Evolutionary conservation across 2,113 vertebrate genomes (phyloP).

Genomic region (Scytalopus superciliaris): DNA sequence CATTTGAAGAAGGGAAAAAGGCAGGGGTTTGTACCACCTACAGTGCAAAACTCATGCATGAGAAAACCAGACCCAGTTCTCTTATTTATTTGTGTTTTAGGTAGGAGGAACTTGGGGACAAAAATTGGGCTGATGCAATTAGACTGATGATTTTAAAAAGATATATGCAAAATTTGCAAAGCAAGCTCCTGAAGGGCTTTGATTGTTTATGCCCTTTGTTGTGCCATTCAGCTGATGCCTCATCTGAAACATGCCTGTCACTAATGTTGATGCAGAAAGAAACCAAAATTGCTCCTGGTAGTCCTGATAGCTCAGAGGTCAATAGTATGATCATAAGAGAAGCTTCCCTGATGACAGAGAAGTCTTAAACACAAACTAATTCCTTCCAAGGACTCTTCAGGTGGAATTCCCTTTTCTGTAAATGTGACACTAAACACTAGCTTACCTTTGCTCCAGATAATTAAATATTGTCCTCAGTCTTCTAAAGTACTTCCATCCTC

Average conservation of each 20-base stretch:
- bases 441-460: background rate
- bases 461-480: background rate
- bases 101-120: background rate
- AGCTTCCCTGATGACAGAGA: background rate
- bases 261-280: background rate
- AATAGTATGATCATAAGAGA: background rate
- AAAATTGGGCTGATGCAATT: background rate
- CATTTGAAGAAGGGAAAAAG: background rate
- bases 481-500: background rate
- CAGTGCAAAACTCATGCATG: background rate
- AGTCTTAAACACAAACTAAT: background rate
- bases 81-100: background rate
- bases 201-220: conserved; percentile 40
- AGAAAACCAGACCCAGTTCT: background rate
- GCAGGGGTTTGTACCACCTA: accelerated
- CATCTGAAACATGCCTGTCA: accelerated
- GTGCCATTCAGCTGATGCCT: background rate
- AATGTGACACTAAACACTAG: background rate
- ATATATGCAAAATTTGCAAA: background rate
- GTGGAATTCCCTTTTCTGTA: background rate
- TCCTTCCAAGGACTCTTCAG: background rate
- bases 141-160: background rate
- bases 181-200: background rate
- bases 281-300: background rate
- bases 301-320: background rate